Base-by-base conservation (phyloP, 2,888 invertebrate species). In the Drosophila monieri region DNA sequence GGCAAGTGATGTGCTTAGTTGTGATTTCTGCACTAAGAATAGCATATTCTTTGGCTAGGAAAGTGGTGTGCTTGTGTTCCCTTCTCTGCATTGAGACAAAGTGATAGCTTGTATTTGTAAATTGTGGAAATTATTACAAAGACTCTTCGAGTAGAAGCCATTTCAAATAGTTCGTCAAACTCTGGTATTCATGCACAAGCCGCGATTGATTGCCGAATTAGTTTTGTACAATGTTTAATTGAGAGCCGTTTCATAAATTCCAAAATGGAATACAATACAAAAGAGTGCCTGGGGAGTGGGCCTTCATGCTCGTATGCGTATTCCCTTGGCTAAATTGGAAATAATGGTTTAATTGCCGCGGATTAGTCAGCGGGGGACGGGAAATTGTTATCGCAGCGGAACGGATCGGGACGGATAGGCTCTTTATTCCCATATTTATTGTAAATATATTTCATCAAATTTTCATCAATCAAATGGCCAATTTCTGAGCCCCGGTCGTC, bases 391-490 rank as follows among this genome's bases (percentile, higher is more conserved):
- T 64, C 52, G 35, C 12, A n/a, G 10, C n/a, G 12, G 15, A 8
- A 23, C 14, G 21, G 18, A 12, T 6, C 27, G 27, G 25, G 9
- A 27, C 6, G 37, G 37, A 14, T 3, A 4, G 12, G 37, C 35
- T 60, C 61, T 23, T 60, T 30, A 27, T 18, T 15, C 18, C 46
- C 54, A 44, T 65, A 66, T 65, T 66, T 54, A 54, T 65, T 44
- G 51, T 44, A 64, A 65, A 65, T 65, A 66, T 65, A 66, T 66
- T 66, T 53, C 64, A 65, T 66, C 64, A 66, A 66, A 65, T 65
- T 65, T 65, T 66, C 64, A 65, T 65, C 64, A 65, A 65, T 65
- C 66, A 65, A 65, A 66, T 65, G 64, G 64, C 64, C 64, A 65
- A 65, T 65, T 66, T 65, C 54, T 53, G 64, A n/a, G n/a, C n/a